Evolutionary conservation across 2,113 vertebrate species (phyloP).

Genomic region (Pollachius pollachius): DNA sequence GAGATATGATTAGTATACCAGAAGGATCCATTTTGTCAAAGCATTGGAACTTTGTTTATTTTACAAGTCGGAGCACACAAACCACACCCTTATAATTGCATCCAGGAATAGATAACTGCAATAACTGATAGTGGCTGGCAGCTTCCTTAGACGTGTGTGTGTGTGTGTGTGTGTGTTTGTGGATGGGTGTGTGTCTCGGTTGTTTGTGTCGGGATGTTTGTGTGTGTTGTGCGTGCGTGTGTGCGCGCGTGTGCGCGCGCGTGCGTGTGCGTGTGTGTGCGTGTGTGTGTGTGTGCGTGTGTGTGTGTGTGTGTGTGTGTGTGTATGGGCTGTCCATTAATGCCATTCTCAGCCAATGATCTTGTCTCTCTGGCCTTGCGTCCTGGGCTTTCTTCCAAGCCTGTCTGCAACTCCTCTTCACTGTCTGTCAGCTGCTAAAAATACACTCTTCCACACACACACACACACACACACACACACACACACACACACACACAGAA

Average conservation of each 20-base stretch:
- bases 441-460: conserved; percentile 37
- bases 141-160: no score
- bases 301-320: conserved; percentile 29
- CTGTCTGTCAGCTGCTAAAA: conserved; percentile 67
- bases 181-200: no score
- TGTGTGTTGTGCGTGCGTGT: not conserved
- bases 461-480: conserved; percentile 9
- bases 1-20: no score
- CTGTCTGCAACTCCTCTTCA: conserved; percentile 62
- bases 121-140: no score
- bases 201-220: no score
- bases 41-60: no score
- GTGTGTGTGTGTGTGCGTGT: conserved; percentile 8
- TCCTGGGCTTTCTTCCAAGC: conserved; percentile 63
- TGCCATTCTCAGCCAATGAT: conserved; percentile 42
- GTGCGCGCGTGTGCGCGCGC: not conserved
- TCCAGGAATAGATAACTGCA: no score
- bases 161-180: no score
- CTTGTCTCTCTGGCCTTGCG: conserved; percentile 48
- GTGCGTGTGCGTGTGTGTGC: conserved; percentile 40
- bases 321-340: conserved; percentile 26
- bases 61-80: no score
- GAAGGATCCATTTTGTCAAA: no score
- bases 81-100: no score
- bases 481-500: conserved; percentile 25